A percentile compares a stretch with the other conserved stretches of the same genome.
Conservation (phyloP, 2,888 invertebrate species). For the Muschampia plurimacula region DNA sequence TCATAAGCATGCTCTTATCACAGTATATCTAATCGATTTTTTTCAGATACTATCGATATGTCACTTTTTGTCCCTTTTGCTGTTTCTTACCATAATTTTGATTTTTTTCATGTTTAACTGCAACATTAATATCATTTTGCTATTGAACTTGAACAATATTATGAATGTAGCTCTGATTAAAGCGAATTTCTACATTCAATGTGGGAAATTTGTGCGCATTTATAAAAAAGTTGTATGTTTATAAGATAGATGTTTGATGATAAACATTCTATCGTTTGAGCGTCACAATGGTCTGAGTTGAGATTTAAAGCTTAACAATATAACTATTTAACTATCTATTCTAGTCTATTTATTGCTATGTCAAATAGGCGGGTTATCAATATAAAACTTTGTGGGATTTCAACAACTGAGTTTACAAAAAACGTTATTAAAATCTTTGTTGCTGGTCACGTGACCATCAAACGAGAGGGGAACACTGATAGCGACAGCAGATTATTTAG, state of each 20-base stretch:
- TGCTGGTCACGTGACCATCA: slow-evolving; percentile 18
- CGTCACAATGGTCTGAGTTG: slow-evolving; percentile 59
- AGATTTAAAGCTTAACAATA: slow-evolving; percentile 73
- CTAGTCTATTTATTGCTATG: slow-evolving; percentile 85
- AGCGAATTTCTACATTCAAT: slow-evolving; percentile 31
- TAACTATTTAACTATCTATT: slow-evolving; percentile 77
- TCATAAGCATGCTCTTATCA: slow-evolving; percentile 83
- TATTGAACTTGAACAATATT: slow-evolving; percentile 13
- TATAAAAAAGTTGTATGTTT: slow-evolving; percentile 44
- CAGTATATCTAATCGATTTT: slow-evolving; percentile 75
- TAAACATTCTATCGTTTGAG: slow-evolving; percentile 55
- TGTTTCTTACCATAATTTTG: slow-evolving; percentile 30
- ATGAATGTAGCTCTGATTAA: slow-evolving; percentile 27
- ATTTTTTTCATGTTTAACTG: slow-evolving; percentile 34
- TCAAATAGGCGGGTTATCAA: slow-evolving; percentile 83
- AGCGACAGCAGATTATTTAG: slow-evolving; percentile 30
- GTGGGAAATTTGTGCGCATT: slow-evolving; percentile 63
- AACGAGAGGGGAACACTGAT: slow-evolving; percentile 13
- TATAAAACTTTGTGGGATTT: slow-evolving; percentile 69
- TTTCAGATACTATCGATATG: slow-evolving; percentile 77
- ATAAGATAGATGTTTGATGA: slow-evolving; percentile 29
- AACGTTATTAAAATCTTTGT: slow-evolving; percentile 35
- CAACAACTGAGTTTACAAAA: slow-evolving; percentile 62
- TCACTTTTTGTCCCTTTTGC: slow-evolving; percentile 53
- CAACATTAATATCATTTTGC: slow-evolving; percentile 45